Percentiles rank a stretch among this genome's conserved stretches.
Conservation (phyloP, 2,888 invertebrate genomes). For the Oxytorus armatus region DNA sequence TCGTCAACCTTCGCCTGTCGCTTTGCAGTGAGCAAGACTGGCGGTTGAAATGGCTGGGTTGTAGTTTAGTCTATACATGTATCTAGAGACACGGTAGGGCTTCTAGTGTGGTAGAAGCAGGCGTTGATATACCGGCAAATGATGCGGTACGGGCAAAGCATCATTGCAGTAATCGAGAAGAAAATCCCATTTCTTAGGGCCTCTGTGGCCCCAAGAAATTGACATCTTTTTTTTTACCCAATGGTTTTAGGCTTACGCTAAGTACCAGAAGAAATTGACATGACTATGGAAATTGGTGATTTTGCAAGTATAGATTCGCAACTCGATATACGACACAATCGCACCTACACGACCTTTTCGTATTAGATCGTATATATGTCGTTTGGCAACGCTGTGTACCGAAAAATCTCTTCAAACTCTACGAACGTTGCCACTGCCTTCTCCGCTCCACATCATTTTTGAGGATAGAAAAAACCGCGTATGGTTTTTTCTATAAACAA, state of each 20-base stretch:
- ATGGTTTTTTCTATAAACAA: too few species aligned
- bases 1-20: slow-evolving; percentile 38
- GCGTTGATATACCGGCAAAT: too few species aligned
- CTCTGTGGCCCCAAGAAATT: too few species aligned
- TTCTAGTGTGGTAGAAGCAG: too few species aligned
- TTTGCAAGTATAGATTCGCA: slow-evolving; percentile 53
- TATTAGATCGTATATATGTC: background rate
- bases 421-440: slow-evolving; percentile 57
- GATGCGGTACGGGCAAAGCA: too few species aligned
- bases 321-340: slow-evolving; percentile 28
- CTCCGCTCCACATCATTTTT: too few species aligned
- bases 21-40: slow-evolving; percentile 35
- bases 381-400: slow-evolving; percentile 69
- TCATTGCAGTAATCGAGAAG: too few species aligned
- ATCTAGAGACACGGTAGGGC: too few species aligned
- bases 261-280: slow-evolving; percentile 55
- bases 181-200: too few species aligned
- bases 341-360: slow-evolving; percentile 11
- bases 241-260: slow-evolving; percentile 1
- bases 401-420: slow-evolving; percentile 66
- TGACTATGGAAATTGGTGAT: slow-evolving; percentile 56
- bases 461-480: too few species aligned
- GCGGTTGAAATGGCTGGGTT: slow-evolving; percentile 7
- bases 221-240: too few species aligned
- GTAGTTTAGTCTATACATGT: too few species aligned